Evolutionary conservation across 1,140 invertebrate species (phyloP), one percentile per base, ranked within the genome.

Genomic region (Leptopilina clavipes): DNA sequence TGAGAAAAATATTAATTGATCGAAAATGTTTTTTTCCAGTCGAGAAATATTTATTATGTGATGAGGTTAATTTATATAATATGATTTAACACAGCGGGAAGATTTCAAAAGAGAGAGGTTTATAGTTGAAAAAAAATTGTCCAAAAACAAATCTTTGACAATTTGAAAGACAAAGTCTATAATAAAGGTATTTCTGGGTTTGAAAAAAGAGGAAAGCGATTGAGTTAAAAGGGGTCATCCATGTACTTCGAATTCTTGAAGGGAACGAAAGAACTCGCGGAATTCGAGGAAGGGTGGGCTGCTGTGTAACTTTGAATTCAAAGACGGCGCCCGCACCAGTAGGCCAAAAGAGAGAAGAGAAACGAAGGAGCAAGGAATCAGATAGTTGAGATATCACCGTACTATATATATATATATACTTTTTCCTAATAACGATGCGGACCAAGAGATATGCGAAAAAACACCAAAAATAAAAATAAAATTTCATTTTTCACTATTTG

Each of bases 201-300:
- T 31, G 76, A 81, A 80, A 75, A 79, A 40, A 6, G 37, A 40
- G 37, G 73, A 76, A 80, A 81, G 75, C 75, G 73, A 22, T 59
- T 76, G 71, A 77, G 78, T 52, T 71, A 80, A 78, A 76, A 79
- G 76, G 71, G 77, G 80, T 76, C 59, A 65, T 78, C 31, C 75
- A 77, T 80, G 82, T 78, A 54, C 76, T 73, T 19, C 25, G 72
- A 80, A 83, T 83, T 80, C 78, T 81, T 79, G 75, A 79, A 76
- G 78, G 71, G 77, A 76, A 77, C 73, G 76, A 71, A 73, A 59
- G 78, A 81, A 83, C 79, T 80, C 73, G 48, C 44, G 80, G 80
- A 83, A 81, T 83, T 73, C 78, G 74, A 72, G 72, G 80, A 81
- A 77, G 76, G 74, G 77, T 72, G 78, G 79, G 79, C 81, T 65